phyloP scores from a whole-genome alignment of 2,888 invertebrate species.

The Abscondita cerata region DNA sequence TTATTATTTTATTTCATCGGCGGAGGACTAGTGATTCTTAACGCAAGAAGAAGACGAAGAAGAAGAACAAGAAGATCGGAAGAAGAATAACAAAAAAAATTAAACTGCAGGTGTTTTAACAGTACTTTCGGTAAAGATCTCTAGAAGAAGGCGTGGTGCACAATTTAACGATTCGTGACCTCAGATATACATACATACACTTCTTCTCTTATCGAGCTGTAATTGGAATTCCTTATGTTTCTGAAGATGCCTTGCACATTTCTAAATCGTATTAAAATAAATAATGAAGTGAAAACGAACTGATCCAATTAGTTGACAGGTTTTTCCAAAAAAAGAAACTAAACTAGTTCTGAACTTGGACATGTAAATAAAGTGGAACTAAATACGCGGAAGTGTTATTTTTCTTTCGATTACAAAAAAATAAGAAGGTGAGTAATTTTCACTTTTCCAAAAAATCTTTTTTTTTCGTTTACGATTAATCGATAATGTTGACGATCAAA shows the following conservation, averaged over 20 bases:
- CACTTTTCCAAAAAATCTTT: conserved; percentile 29
- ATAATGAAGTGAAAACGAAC: conserved; percentile 29
- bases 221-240: conserved; percentile 27
- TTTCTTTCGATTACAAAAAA: background rate
- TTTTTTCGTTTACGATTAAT: background rate
- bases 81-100: conserved; percentile 20
- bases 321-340: conserved; percentile 19
- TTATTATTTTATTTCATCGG: no score
- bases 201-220: conserved; percentile 24
- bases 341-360: conserved; percentile 23
- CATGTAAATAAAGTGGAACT: conserved; percentile 31
- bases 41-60: background rate
- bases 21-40: background rate
- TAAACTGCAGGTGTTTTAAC: conserved; percentile 30
- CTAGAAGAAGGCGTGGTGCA: conserved; percentile 36
- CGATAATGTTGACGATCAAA: conserved; percentile 8
- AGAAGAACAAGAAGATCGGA: background rate
- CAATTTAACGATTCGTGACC: conserved; percentile 39
- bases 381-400: conserved; percentile 26
- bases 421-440: conserved; percentile 17
- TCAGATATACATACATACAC: conserved; percentile 24
- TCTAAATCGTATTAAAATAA: conserved; percentile 12
- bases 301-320: conserved; percentile 26
- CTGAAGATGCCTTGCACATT: conserved; percentile 10
- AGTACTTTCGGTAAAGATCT: conserved; percentile 30